Conservation (phyloP, 2,797 vertebrate genomes). For the Takifugu ocellatus region DNA sequence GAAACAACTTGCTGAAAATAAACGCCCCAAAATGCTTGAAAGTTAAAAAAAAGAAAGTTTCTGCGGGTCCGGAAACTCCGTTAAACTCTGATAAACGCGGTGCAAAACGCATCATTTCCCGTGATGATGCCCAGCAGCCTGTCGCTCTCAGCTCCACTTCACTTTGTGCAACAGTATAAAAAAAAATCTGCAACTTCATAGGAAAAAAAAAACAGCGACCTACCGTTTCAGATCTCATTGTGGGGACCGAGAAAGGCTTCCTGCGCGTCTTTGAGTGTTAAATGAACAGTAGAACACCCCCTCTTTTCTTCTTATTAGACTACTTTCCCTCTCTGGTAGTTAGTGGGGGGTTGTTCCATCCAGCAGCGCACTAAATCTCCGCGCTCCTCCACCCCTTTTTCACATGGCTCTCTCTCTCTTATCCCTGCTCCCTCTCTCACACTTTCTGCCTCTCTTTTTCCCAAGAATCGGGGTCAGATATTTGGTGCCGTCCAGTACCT, state of each 20-base stretch:
- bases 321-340: constrained; percentile 68
- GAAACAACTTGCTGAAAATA: too few species aligned
- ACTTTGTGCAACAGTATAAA: constrained; percentile 14
- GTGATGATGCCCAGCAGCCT: constrained; percentile 38
- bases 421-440: constrained; percentile 20
- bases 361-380: constrained; percentile 75
- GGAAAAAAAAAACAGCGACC: constrained; percentile 33
- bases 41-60: neutral
- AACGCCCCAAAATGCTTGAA: too few species aligned
- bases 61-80: neutral
- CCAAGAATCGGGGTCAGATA: constrained; percentile 71
- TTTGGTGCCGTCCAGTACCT: constrained; percentile 71
- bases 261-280: constrained; percentile 55
- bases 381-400: constrained; percentile 69
- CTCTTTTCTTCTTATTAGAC: constrained; percentile 63
- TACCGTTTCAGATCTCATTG: constrained; percentile 76
- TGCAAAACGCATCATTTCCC: neutral
- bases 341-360: constrained; percentile 77
- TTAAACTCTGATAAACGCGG: too few species aligned
- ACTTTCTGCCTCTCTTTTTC: constrained; percentile 43
- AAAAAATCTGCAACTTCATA: constrained; percentile 22
- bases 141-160: constrained; percentile 40
- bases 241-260: constrained; percentile 53
- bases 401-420: constrained; percentile 46
- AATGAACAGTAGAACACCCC: constrained; percentile 58